A percentile compares a stretch with the other conserved stretches of the same genome.
phyloP scores from a whole-genome alignment of 2,113 vertebrate genomes.

The Phalacrocorax brasilianus region DNA sequence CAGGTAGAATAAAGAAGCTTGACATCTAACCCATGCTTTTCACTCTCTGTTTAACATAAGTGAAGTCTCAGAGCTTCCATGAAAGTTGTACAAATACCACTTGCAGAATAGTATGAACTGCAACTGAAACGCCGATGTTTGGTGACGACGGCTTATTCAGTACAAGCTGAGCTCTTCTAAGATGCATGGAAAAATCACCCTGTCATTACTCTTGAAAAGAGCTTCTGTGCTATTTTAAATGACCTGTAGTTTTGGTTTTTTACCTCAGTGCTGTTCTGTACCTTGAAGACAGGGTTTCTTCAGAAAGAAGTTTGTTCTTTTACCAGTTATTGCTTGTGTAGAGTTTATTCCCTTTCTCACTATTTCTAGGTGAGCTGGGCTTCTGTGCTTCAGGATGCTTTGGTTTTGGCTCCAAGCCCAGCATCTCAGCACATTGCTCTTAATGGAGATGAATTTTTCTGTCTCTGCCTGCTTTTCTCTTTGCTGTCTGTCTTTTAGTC shows the following conservation, averaged over 20 bases:
- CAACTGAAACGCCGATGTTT: rapidly evolving
- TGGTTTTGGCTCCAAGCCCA: slow-evolving; percentile 14
- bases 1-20: background rate
- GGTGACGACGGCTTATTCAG: background rate
- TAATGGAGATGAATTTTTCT: background rate
- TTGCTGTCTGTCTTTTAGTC: background rate
- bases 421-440: background rate
- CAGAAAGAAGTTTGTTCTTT: background rate
- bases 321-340: background rate
- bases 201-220: background rate
- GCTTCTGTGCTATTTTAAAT: background rate
- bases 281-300: background rate
- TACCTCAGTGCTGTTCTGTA: background rate
- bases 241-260: background rate
- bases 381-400: background rate
- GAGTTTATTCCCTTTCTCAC: background rate
- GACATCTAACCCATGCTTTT: background rate
- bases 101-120: background rate
- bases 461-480: background rate
- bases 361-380: background rate
- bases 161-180: background rate
- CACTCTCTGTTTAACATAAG: background rate
- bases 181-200: background rate
- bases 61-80: background rate
- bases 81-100: background rate